Evolutionary conservation across 2,888 invertebrate genomes (phyloP).

Genomic region (Onchidella celtica): DNA sequence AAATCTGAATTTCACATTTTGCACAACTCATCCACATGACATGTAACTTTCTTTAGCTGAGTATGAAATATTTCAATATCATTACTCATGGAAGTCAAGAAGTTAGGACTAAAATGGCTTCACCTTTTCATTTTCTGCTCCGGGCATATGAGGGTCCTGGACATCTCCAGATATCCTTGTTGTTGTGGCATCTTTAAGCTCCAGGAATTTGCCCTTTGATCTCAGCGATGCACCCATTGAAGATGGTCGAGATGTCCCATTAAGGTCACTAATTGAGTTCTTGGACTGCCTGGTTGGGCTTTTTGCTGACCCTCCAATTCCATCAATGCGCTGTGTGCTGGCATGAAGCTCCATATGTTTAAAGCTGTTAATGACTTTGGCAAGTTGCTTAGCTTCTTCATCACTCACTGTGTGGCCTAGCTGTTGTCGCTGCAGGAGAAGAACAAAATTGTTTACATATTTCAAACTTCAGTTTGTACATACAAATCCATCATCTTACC

Average conservation of each 20-base stretch:
- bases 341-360: conserved; percentile 74
- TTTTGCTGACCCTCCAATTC: conserved; percentile 20
- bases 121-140: neutral
- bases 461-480: too few species aligned
- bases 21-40: too few species aligned
- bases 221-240: conserved; percentile 58
- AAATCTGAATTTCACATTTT: too few species aligned
- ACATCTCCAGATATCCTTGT: neutral
- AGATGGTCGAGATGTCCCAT: conserved; percentile 59
- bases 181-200: conserved; percentile 59
- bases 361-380: conserved; percentile 72
- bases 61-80: too few species aligned
- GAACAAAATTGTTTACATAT: too few species aligned
- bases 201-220: conserved; percentile 63
- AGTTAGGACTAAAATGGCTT: too few species aligned
- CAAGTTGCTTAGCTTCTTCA: conserved; percentile 67
- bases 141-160: conserved; percentile 41
- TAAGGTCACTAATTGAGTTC: conserved; percentile 30
- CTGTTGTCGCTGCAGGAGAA: too few species aligned
- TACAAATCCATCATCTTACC: too few species aligned
- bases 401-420: conserved; percentile 52
- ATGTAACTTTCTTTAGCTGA: too few species aligned
- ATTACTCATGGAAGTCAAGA: too few species aligned
- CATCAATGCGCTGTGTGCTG: conserved; percentile 24
- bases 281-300: neutral